Percentiles rank a stretch among this genome's conserved stretches.
phyloP scores from a whole-genome alignment of 2,113 vertebrate species.

The Alethe castanea region DNA sequence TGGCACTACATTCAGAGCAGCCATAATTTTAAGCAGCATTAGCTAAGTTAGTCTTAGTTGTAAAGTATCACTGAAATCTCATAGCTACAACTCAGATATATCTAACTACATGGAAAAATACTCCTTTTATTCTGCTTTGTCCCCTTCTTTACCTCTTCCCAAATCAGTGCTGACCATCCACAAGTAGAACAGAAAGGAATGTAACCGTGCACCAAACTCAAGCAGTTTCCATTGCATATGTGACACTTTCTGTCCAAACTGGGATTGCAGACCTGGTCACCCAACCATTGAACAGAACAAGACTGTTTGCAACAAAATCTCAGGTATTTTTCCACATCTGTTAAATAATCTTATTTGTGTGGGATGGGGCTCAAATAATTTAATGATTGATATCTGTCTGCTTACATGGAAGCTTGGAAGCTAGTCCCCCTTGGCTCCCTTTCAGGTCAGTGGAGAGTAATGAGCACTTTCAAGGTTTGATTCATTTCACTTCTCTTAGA shows the following conservation, averaged over 20 bases:
- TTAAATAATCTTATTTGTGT: background rate
- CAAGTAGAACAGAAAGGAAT: background rate
- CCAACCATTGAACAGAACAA: background rate
- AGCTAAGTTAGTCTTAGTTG: background rate
- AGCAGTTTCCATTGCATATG: background rate
- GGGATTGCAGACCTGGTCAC: background rate
- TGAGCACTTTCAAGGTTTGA: background rate
- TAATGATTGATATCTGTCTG: background rate
- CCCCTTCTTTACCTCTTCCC: background rate
- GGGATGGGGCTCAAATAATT: background rate
- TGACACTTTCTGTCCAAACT: background rate
- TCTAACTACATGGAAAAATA: background rate
- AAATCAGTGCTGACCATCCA: background rate
- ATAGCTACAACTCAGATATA: background rate
- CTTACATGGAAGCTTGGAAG: background rate
- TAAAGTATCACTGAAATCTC: background rate
- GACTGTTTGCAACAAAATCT: background rate
- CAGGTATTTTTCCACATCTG: background rate
- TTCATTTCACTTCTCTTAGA: slow-evolving; percentile 13
- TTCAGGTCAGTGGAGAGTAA: background rate
- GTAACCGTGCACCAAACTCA: rapidly evolving
- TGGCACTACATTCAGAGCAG: background rate
- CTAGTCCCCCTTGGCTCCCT: background rate
- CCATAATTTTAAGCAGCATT: background rate
- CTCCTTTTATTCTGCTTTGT: background rate